Conservation (phyloP, 2,888 invertebrate genomes). For the Acrocyrtus sp. region DNA sequence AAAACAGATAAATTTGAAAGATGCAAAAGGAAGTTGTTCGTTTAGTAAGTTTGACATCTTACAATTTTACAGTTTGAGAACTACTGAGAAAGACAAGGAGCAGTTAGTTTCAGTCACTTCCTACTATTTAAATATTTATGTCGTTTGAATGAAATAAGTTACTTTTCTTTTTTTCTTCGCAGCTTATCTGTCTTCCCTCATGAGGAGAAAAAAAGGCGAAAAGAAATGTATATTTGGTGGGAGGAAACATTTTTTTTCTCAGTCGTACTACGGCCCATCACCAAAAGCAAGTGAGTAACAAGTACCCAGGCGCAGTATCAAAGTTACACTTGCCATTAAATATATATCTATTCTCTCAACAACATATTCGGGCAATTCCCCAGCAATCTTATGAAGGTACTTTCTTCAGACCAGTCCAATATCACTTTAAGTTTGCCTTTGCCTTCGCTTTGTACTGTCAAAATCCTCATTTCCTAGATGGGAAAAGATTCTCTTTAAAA, state of each 20-base stretch:
- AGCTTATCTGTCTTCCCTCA: neutral
- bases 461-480: constrained; percentile 39
- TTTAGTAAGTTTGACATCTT: no score
- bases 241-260: no score
- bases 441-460: constrained; percentile 22
- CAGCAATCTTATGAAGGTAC: neutral
- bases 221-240: no score
- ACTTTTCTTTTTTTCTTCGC: constrained; percentile 4
- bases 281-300: neutral
- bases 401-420: neutral
- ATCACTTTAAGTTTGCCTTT: constrained; percentile 7
- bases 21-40: no score
- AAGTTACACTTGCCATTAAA: no score
- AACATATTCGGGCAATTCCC: neutral
- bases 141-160: neutral
- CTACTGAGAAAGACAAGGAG: no score
- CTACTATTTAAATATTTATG: constrained; percentile 41
- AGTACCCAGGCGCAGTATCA: neutral
- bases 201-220: no score
- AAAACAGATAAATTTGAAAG: no score
- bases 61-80: no score
- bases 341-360: neutral
- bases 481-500: constrained; percentile 42
- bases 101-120: no score
- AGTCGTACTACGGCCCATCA: neutral